phyloP scores from a whole-genome alignment of 2,113 vertebrate species.

The Caracal caracal region DNA sequence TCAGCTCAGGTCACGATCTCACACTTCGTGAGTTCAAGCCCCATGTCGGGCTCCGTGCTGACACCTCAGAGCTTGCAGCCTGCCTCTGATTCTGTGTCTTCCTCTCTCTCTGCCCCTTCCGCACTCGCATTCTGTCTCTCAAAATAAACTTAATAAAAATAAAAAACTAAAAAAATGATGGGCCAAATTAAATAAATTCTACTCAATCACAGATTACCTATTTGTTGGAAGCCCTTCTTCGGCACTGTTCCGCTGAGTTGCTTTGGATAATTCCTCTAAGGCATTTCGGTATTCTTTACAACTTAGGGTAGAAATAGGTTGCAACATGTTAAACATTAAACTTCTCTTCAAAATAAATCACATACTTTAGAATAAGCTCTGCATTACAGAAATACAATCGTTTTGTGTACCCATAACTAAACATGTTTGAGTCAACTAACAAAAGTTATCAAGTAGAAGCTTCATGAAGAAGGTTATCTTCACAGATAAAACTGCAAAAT shows the following conservation, averaged over 20 bases:
- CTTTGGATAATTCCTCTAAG: slow-evolving; percentile 95
- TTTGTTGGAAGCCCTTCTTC: slow-evolving; percentile 88
- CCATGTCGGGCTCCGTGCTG: too few relatives aligned
- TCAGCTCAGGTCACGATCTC: too few relatives aligned
- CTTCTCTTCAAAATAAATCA: slow-evolving; percentile 42
- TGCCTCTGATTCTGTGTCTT: too few relatives aligned
- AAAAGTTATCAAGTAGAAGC: slow-evolving; percentile 28
- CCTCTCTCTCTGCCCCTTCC: too few relatives aligned
- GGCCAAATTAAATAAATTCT: not conserved
- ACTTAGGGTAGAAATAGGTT: slow-evolving; percentile 82
- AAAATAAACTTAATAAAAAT: too few relatives aligned
- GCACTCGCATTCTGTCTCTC: too few relatives aligned
- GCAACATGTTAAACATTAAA: slow-evolving; percentile 52
- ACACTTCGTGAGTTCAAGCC: too few relatives aligned
- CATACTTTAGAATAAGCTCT: slow-evolving; percentile 42
- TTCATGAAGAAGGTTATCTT: not conserved
- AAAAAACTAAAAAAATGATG: too few relatives aligned
- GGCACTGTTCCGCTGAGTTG: slow-evolving; percentile 82
- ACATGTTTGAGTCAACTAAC: slow-evolving; percentile 23
- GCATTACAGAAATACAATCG: slow-evolving; percentile 27
- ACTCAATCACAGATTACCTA: slow-evolving; percentile 83
- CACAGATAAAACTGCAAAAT: not conserved
- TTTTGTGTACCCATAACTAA: not conserved
- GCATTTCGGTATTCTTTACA: slow-evolving; percentile 98
- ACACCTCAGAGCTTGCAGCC: too few relatives aligned